Evolutionary conservation across 2,888 invertebrate species (phyloP).

Genomic region (Philaethria dido): DNA sequence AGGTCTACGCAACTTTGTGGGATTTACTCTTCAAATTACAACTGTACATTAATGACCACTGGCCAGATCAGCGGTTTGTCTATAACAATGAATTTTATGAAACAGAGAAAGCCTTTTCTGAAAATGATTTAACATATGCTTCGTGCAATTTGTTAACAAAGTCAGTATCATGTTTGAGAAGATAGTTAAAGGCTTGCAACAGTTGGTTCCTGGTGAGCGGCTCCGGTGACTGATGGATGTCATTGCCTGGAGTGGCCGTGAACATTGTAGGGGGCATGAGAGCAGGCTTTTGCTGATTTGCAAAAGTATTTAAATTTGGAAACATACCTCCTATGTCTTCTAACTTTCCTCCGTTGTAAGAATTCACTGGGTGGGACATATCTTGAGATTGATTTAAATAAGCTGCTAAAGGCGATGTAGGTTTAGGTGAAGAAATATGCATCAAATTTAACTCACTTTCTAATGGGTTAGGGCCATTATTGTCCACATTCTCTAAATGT

Average conservation of each 20-base stretch:
- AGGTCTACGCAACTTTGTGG: conserved; percentile 56
- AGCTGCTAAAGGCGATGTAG: conserved; percentile 82
- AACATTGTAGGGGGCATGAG: conserved; percentile 95
- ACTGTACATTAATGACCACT: conserved; percentile 73
- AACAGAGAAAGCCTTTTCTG: conserved; percentile 84
- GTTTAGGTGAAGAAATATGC: conserved; percentile 81
- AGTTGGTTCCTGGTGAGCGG: conserved; percentile 94
- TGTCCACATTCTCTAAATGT: conserved; percentile 60
- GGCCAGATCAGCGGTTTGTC: conserved; percentile 58
- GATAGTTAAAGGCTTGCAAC: conserved; percentile 93
- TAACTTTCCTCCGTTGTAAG: conserved; percentile 65
- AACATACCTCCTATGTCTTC: conserved; percentile 64
- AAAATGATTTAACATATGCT: conserved; percentile 94
- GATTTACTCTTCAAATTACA: conserved; percentile 77
- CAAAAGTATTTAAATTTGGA: conserved; percentile 63
- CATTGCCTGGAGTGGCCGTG: conserved; percentile 83
- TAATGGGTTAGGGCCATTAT: conserved; percentile 71
- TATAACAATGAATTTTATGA: conserved; percentile 69
- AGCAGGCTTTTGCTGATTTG: conserved; percentile 86
- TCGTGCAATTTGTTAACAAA: conserved; percentile 96
- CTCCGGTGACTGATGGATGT: conserved; percentile 81
- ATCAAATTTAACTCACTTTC: conserved; percentile 82
- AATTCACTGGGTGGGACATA: conserved; percentile 63
- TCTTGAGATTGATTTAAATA: conserved; percentile 81
- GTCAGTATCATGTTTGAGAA: conserved; percentile 93